Evolutionary conservation across 2,888 invertebrate genomes (phyloP).

Genomic region (Branchellion lobata): DNA sequence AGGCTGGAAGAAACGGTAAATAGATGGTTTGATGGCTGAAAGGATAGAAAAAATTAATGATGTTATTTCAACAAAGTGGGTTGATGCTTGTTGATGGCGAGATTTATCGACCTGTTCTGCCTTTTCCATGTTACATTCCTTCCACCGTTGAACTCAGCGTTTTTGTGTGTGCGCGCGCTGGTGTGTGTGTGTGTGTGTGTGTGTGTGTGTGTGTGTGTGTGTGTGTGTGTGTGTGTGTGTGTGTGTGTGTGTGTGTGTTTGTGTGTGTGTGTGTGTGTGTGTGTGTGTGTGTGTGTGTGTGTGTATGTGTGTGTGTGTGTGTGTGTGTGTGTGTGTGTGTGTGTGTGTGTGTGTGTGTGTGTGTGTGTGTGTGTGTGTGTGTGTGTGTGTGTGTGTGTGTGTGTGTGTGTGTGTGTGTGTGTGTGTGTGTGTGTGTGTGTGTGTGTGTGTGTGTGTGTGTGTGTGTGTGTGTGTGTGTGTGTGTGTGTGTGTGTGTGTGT

Average conservation of each 20-base stretch:
- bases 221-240: background rate
- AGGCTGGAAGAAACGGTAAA: too few species aligned
- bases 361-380: conserved; percentile 26
- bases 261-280: conserved; percentile 28
- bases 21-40: too few species aligned
- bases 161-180: background rate
- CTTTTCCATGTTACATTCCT: background rate
- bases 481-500: too few species aligned
- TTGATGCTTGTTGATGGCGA: too few species aligned
- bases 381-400: conserved; percentile 1
- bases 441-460: conserved; percentile 15
- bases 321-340: conserved; percentile 28
- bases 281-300: conserved; percentile 28
- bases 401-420: conserved; percentile 13
- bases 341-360: conserved; percentile 28
- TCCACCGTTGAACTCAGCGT: too few species aligned
- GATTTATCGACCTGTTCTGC: too few species aligned
- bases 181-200: background rate
- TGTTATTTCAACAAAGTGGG: too few species aligned
- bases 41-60: too few species aligned
- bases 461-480: too few species aligned
- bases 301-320: conserved; percentile 23
- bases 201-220: background rate
- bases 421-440: conserved; percentile 15
- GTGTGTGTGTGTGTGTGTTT: conserved; percentile 21